phyloP scores from a whole-genome alignment of 2,888 invertebrate species.

The Brachypterus glaber region DNA sequence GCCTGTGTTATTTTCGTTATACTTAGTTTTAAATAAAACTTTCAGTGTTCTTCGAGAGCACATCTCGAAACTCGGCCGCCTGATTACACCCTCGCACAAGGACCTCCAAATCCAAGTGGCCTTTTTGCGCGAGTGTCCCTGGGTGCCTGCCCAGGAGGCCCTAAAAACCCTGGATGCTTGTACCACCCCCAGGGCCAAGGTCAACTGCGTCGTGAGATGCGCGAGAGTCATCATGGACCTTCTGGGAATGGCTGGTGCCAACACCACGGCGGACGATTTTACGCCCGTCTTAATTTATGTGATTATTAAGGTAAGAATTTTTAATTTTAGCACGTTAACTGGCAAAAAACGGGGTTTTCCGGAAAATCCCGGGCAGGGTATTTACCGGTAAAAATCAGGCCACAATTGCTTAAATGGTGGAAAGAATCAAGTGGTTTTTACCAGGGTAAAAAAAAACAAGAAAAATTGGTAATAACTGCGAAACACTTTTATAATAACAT shows the following conservation, averaged over 20 bases:
- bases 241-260: conserved; percentile 61
- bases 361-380: no score
- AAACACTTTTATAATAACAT: no score
- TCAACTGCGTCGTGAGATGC: conserved; percentile 70
- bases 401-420: no score
- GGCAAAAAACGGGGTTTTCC: no score
- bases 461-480: no score
- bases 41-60: conserved; percentile 77
- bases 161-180: conserved; percentile 82
- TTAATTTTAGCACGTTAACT: no score
- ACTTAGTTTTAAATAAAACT: no score
- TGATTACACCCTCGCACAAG: conserved; percentile 70
- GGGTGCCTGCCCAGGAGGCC: conserved; percentile 89
- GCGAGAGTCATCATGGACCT: conserved; percentile 91
- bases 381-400: no score
- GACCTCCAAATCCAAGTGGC: conserved; percentile 74
- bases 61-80: conserved; percentile 67
- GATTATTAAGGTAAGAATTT: conserved; percentile 80
- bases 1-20: no score
- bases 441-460: no score
- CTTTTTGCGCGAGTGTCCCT: conserved; percentile 86
- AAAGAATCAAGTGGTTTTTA: no score
- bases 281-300: conserved; percentile 95
- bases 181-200: conserved; percentile 81
- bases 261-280: conserved; percentile 92